A percentile compares a stretch with the other conserved stretches of the same genome.
Conservation (phyloP, 2,888 invertebrate species). For the Cantharis flavilabris region DNA sequence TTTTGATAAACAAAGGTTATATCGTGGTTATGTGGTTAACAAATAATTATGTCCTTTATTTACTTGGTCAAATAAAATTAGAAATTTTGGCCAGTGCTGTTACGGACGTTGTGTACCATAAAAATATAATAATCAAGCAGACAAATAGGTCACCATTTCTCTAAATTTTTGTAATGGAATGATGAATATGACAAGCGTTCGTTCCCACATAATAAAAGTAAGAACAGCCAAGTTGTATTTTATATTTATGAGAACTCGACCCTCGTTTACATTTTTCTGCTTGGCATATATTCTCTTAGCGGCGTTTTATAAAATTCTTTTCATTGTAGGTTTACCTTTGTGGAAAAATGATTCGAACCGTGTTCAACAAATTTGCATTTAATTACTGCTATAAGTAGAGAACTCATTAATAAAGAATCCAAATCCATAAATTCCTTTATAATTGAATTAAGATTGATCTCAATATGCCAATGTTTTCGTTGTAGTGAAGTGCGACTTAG, state of each 20-base stretch:
- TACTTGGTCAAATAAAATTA: slow-evolving; percentile 17
- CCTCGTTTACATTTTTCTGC: slow-evolving; percentile 33
- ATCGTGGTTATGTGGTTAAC: slow-evolving; percentile 3
- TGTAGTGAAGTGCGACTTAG: slow-evolving; percentile 29
- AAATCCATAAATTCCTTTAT: not conserved
- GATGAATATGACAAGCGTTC: slow-evolving; percentile 32
- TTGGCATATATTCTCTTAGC: slow-evolving; percentile 27
- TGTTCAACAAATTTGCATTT: not conserved
- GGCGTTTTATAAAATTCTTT: slow-evolving; percentile 28
- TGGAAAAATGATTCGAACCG: not conserved
- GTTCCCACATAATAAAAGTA: slow-evolving; percentile 33
- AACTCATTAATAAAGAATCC: not conserved
- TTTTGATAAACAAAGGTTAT: slow-evolving; percentile 12
- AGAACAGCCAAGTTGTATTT: slow-evolving; percentile 33
- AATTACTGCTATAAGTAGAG: not conserved
- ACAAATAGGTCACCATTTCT: slow-evolving; percentile 30
- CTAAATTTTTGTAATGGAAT: slow-evolving; percentile 32
- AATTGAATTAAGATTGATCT: slow-evolving; percentile 7
- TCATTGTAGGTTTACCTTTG: slow-evolving; percentile 16
- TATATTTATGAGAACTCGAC: slow-evolving; percentile 32
- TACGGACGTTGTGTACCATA: slow-evolving; percentile 14
- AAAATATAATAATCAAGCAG: slow-evolving; percentile 28
- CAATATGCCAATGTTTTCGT: slow-evolving; percentile 29
- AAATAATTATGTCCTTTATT: not conserved
- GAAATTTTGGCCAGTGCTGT: not conserved